phyloP scores from a whole-genome alignment of 2,797 vertebrate species.

The Cygnus olor region DNA sequence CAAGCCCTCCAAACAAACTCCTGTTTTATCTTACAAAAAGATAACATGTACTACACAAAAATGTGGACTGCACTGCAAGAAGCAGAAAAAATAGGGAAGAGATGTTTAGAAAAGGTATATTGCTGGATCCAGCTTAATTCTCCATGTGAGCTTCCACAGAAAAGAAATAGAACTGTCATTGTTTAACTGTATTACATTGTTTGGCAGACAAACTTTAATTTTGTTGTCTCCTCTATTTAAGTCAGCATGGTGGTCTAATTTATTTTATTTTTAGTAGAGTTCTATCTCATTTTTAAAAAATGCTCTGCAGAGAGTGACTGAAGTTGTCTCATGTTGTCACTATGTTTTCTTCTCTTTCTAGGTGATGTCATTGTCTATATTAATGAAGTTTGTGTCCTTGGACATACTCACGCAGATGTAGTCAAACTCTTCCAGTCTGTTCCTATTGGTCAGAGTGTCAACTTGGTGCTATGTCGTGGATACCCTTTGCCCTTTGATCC shows the following conservation, averaged over 20 bases:
- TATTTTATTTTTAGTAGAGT: slow-evolving; percentile 42
- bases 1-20: not conserved
- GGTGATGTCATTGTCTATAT: slow-evolving; percentile 99
- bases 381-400: slow-evolving; percentile 96
- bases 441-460: slow-evolving; percentile 96
- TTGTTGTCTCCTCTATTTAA: slow-evolving; percentile 33
- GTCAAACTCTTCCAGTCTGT: slow-evolving; percentile 99
- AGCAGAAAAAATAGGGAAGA: not conserved
- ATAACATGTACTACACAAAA: not conserved
- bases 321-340: slow-evolving; percentile 72
- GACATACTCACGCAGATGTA: slow-evolving; percentile 96
- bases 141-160: slow-evolving; percentile 28
- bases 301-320: slow-evolving; percentile 42
- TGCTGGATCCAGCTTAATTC: not conserved
- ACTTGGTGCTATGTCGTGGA: slow-evolving; percentile 93
- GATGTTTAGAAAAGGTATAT: not conserved
- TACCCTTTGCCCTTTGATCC: slow-evolving; percentile 96
- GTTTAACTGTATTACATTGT: slow-evolving; percentile 33
- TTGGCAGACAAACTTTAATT: slow-evolving; percentile 15
- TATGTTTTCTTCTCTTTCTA: slow-evolving; percentile 80
- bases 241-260: slow-evolving; percentile 55
- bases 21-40: not conserved
- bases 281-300: slow-evolving; percentile 32
- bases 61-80: not conserved
- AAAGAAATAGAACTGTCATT: not conserved